Base-by-base conservation (phyloP, 2,888 invertebrate genomes). In the Germaria angustata region DNA sequence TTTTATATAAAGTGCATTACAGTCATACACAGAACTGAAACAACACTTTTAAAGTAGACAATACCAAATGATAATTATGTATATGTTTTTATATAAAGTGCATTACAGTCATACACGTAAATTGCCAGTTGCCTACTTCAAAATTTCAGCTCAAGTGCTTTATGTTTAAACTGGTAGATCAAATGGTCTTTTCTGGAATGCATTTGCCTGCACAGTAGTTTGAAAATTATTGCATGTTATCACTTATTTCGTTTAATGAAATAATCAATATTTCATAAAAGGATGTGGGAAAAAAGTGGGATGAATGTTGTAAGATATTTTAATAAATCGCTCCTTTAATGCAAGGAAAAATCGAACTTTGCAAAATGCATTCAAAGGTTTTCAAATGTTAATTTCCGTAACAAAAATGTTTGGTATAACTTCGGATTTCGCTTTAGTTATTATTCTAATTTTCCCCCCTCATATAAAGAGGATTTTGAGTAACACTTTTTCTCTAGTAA, bases 1-100 rank as follows among this genome's bases (percentile, higher is more conserved):
- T 28, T 76, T 51, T 44, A 61, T 15, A 73, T 55, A 72, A 73
- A 81, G 72, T 72, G 71, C 59, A 59, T 61, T 55, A 69, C 72
- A 81, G 63, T 77, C 81, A 63, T 28, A n/a, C n/a, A 82, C 82
- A 82, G 17, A 79, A 82, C 82, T 82, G 82, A 79, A 82, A 82
- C 71, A 82, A 82, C 75, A 82, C 44, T 53, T 75, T 53, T 20
- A 69, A 69, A 32, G 49, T 65, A 79, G 49, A 68, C 41, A 77
- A 75, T 8, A n/a, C 13, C 22, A 41, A 44, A 69, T 53, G 24
- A 71, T 75, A 57, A 81, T 81, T 73, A 81, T 51, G 65, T 46
- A 3, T 55, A 5, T 28, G 28, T 5, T 28, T 76, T 51, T 44
- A 61, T 15, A 73, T 55, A 72, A 73, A 81, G 72, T 72, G 71